These are phyloP conservation scores for Nesogale talazaci DNA, from an alignment of 2,113 vertebrate species.

Conservation along the genomic window DNA sequence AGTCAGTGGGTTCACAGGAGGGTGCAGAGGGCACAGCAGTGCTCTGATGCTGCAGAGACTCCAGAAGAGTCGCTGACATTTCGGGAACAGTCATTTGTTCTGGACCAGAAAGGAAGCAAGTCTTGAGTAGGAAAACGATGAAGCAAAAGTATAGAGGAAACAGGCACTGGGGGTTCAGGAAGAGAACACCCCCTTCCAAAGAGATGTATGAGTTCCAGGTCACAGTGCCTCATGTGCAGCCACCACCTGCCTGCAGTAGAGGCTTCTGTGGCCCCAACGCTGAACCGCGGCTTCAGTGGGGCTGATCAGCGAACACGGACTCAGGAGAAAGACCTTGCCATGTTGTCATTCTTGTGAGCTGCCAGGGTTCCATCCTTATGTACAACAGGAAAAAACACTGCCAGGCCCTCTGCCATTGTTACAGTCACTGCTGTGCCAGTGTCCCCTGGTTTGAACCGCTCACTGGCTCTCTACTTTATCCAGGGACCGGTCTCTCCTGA, in stretches of 20 bases:
- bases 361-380: background rate
- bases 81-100: background rate
- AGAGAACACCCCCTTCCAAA: background rate
- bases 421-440: background rate
- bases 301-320: background rate
- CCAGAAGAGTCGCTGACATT: background rate
- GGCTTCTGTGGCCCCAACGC: background rate
- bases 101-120: background rate
- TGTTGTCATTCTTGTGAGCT: background rate
- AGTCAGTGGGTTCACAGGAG: constrained; percentile 14
- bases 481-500: background rate
- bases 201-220: background rate
- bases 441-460: background rate
- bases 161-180: background rate
- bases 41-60: background rate
- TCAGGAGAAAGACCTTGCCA: background rate
- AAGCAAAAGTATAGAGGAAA: background rate
- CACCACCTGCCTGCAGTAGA: background rate
- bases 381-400: background rate
- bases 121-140: background rate
- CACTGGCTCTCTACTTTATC: background rate
- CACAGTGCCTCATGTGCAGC: background rate
- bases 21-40: background rate
- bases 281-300: background rate
- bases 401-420: background rate